phyloP scores from a whole-genome alignment of 2,113 vertebrate genomes.

The Falco punctatus region DNA sequence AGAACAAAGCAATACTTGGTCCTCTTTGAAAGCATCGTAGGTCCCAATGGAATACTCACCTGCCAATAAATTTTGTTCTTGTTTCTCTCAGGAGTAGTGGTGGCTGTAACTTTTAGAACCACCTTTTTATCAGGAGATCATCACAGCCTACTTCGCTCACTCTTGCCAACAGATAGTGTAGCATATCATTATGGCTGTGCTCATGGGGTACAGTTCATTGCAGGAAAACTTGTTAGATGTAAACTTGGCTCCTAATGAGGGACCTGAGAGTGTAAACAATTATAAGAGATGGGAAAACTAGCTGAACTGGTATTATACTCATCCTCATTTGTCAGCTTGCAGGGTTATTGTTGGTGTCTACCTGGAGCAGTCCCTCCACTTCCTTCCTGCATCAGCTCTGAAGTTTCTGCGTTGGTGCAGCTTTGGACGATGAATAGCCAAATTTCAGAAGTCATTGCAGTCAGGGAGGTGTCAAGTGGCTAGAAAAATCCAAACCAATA shows the following conservation, averaged over 20 bases:
- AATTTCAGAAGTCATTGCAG: not conserved
- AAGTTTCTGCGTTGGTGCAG: not conserved
- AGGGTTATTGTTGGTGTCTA: not conserved
- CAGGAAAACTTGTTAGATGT: not conserved
- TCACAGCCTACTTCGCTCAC: not conserved
- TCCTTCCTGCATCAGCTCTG: not conserved
- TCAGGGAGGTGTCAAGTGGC: not conserved
- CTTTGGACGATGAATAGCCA: not conserved
- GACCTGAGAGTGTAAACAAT: not conserved
- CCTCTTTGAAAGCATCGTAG: not conserved
- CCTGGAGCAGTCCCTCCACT: not conserved
- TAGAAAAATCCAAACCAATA: not conserved
- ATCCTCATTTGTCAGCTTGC: not conserved
- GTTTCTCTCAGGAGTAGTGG: not conserved
- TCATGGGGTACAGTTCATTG: not conserved
- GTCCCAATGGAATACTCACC: not conserved
- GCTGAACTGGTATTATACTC: not conserved
- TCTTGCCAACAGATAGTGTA: not conserved
- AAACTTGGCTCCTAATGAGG: not conserved
- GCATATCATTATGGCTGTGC: rapidly evolving
- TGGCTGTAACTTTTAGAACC: not conserved
- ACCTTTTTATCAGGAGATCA: not conserved
- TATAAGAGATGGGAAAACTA: not conserved
- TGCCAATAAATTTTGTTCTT: not conserved
- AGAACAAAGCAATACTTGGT: not conserved